Base-by-base conservation (phyloP, 2,888 invertebrate genomes). In the Heteropelma amictum region DNA sequence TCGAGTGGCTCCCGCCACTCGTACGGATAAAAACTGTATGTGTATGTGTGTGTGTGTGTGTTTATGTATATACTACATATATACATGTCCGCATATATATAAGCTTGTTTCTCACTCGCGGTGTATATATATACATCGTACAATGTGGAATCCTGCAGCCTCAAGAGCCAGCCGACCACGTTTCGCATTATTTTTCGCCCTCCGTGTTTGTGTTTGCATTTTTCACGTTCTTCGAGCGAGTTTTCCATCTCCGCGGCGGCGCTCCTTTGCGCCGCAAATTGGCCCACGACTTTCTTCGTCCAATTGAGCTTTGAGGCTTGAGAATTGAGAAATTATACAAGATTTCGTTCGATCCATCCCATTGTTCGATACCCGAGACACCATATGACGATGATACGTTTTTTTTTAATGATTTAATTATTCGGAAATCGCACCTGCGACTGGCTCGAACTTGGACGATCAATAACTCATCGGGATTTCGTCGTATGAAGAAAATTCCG, bases 1-100 rank as follows among this genome's bases (percentile, higher is more conserved):
- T 89, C 89, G 88, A 88, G 88, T 88, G 87, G 88, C 87, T 88
- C 86, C 84, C 85, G 83, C 85, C 84, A 81, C 84, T 79, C 81
- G 82, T 81, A 63, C 63, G 53, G 35, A 28, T 78, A 80, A 80
- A 79, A 79, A 17, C 17, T 26, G 10, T 45, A 12, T 35, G 30
- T 35, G 17, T 42, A 19, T 51, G 56, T 7, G 28, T 23, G 30
- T 23, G 49, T 47, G 21, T 49, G 35, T 56, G 19, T 49, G n/a
- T 53, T 40, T 7, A 28, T 47, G 40, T 38, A 8, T 33, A n/a
- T 26, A 5, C 12, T 30, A 30, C 19, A 10, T 40, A 10, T 64
- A 10, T 42, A 17, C 19, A 47, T n/a, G 40, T 54, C 12, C 17
- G 8, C n/a, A 17, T 35, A 56, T 42, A 51, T 71, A 56, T 58